Base-by-base conservation (phyloP, 2,797 vertebrate genomes). In the Etheostoma nigrum region DNA sequence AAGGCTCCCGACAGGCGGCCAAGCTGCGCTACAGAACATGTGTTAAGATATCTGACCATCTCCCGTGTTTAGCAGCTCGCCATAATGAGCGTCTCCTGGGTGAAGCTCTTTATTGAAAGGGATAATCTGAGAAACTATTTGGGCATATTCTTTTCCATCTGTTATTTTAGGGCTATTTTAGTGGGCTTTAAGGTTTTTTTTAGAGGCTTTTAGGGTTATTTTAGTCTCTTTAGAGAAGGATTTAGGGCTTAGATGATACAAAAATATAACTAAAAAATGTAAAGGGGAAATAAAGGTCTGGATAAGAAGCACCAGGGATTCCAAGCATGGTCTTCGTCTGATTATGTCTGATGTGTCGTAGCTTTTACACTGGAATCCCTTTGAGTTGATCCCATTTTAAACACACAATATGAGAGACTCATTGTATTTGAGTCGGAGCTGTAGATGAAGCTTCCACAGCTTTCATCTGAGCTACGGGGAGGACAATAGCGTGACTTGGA, bases 11-110 rank as follows among this genome's bases (percentile, higher is more conserved):
- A 16, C 15, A 12, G 64, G 36, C 30, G 25, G 70, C 45, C 30
- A 2, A 16, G 57, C 25, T 5, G 14, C n/a, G 47, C 69, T 69
- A 1, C 16, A 74, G 74, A 78, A 48, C 81, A 84, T 75, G 64
- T 79, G 82, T 18, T 57, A 4, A 4, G 51, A 61, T 15, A 45
- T 66, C 40, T 5, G 0, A 72, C 40, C 65, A 4, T 47, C 60
- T 73, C 62, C 52, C 49, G 7, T 48, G 40, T 4, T 66, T 18
- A 16, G 23, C 40, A 18, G 27, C 52, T 59, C 0, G 27, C 18
- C 1, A 2, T 48, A 42, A 72, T 11, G 21, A 61, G 33, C 18
- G 1, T 15, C 67, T 72, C 40, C 21, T 9, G 48, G 54, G 45
- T 2, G 23, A n/a, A 53, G 48, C 5, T 5, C 58, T 63, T 74